Evolutionary conservation across 2,888 invertebrate genomes (phyloP), one percentile per base, ranked within the genome.

Genomic region (Sepiola atlantica): DNA sequence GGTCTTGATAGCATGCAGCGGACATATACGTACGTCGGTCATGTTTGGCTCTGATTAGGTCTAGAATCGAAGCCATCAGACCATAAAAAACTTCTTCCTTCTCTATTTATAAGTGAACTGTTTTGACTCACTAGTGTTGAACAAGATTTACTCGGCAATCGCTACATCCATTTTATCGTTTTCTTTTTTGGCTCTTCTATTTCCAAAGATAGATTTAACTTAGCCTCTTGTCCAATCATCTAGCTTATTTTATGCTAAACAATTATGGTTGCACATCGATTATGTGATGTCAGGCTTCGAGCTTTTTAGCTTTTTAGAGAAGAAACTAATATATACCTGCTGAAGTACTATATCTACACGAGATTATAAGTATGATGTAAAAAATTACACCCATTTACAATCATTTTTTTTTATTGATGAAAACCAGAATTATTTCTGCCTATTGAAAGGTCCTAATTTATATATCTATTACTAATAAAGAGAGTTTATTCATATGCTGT

Each of bases 211-310:
- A 77, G n/a, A 77, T 77, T 77, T 77, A 77, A 77, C 77, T 77
- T 77, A 32, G 77, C 77, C 32, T 77, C n/a, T 77, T 77, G 77
- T 77, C 77, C 77, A 77, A 77, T 77, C 77, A 77, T n/a, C 77
- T n/a, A 14, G n/a, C n/a, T 77, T n/a, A 77, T 77, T 77, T 77
- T n/a, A 2, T 45, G 45, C n/a, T n/a, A 77, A 77, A 77, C 77
- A 77, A n/a, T 18, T 77, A 77, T 77, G 77, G 77, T n/a, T 14
- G n/a, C 77, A n/a, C 32, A 77, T 77, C 12, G 32, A 77, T 77
- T n/a, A 77, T 77, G n/a, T 77, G 77, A 77, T 77, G 77, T n/a
- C 32, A n/a, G n/a, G 45, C 45, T 45, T 45, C 45, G n/a, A n/a
- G n/a, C n/a, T n/a, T n/a, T n/a, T n/a, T n/a, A n/a, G n/a, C n/a